Base-by-base conservation (phyloP, 2,797 vertebrate genomes). In the Florisuga fusca region DNA sequence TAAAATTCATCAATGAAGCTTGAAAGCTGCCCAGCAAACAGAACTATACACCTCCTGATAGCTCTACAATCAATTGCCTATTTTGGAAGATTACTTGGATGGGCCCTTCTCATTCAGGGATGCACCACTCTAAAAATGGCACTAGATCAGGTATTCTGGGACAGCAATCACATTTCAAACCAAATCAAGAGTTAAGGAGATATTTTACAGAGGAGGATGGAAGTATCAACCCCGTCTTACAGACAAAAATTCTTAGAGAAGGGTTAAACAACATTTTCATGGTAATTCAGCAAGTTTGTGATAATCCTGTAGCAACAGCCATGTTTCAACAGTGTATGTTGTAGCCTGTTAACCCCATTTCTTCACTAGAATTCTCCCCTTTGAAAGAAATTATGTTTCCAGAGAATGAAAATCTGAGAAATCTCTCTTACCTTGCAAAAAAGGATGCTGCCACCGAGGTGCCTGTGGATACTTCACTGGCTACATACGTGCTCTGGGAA, bases 361-460 rank as follows among this genome's bases (percentile, higher is more conserved):
- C 41, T 76, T 88, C 46, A 27, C 46, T 48, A 11, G 36, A 82
- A 34, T 48, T 22, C 23, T 25, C n/a, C 74, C 19, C 34, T 67
- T 75, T 84, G 25, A 85, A 91, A 84, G 26, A 84, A 88, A 67
- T 69, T 22, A 15, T 4, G 1, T 41, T 89, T 91, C 33, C 54
- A 68, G 31, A 43, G 55, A 94, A 92, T 34, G 36, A 87, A 62
- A 13, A 86, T 48, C 25, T 43, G 19, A 26, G 43, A 81, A 87
- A 36, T 61, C 26, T 55, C 53, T 94, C 98, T 98, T 98, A 99
- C 99, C 99, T 99, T 97, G 99, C 99, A 54, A 99, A 99, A 98
- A 99, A 99, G 18, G 99, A 99, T 8, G 99, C 99, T 1, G 99
- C 99, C 27, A 99, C 99, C 0, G 99, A 99, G 88, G 99, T 98